These are phyloP conservation scores for Huso huso DNA, from an alignment of 2,797 vertebrate genomes.

Conservation along the genomic window DNA sequence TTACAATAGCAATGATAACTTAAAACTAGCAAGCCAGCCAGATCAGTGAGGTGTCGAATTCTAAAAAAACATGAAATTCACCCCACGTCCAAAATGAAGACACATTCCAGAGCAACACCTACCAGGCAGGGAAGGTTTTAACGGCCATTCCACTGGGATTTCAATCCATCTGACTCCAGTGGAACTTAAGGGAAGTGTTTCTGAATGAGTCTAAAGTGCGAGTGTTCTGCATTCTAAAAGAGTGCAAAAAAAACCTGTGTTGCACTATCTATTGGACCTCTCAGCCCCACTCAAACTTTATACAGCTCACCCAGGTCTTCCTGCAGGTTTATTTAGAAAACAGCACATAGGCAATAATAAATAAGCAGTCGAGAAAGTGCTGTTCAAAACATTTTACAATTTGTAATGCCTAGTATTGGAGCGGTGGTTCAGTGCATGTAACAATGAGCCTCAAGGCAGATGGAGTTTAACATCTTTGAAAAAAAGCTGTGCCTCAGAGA, in stretches of 20 bases:
- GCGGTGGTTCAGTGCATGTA: too few species aligned
- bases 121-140: conserved; percentile 45
- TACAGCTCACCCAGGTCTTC: conserved; percentile 40
- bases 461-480: too few species aligned
- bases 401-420: too few species aligned
- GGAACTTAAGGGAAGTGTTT: conserved; percentile 54
- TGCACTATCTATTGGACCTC: conserved; percentile 30
- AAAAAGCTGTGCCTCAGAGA: too few species aligned
- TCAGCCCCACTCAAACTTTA: conserved; percentile 42
- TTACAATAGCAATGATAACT: too few species aligned
- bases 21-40: too few species aligned
- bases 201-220: conserved; percentile 48
- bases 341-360: too few species aligned
- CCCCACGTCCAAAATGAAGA: neutral
- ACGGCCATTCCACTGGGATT: conserved; percentile 52
- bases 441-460: too few species aligned
- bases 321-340: conserved; percentile 18
- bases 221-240: conserved; percentile 50
- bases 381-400: too few species aligned
- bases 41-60: too few species aligned
- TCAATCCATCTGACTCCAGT: conserved; percentile 59
- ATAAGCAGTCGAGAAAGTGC: too few species aligned
- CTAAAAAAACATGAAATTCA: neutral
- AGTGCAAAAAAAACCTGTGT: conserved; percentile 33
- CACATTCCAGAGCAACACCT: conserved; percentile 23